Conservation (phyloP, 2,797 vertebrate genomes). For the Rhinophrynus dorsalis region DNA sequence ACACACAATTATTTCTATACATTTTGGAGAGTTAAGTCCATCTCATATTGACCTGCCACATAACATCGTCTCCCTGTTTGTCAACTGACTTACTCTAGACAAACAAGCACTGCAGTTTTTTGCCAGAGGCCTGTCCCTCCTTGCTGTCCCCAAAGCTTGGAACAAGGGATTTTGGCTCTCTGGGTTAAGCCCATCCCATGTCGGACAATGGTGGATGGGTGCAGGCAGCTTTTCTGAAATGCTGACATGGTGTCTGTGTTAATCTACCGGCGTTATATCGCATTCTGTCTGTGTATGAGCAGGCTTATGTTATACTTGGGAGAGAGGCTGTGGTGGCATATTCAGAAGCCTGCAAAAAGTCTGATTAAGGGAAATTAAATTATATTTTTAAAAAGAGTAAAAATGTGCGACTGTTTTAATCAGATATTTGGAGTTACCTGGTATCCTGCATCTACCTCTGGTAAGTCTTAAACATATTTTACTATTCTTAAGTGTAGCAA, state of each 20-base stretch:
- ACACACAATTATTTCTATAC: background rate
- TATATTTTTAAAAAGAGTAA: constrained; percentile 54
- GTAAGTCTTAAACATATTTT: constrained; percentile 60
- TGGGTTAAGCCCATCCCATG: constrained; percentile 64
- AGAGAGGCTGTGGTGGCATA: constrained; percentile 20
- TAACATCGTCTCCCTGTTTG: constrained; percentile 22
- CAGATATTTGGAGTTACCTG: constrained; percentile 77
- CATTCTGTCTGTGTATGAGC: constrained; percentile 39
- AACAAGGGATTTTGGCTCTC: constrained; percentile 64
- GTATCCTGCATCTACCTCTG: constrained; percentile 71
- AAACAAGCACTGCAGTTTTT: constrained; percentile 47
- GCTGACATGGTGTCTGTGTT: constrained; percentile 72
- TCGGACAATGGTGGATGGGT: constrained; percentile 68
- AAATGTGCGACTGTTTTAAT: constrained; percentile 81
- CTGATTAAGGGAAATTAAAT: constrained; percentile 50
- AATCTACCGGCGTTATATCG: constrained; percentile 64
- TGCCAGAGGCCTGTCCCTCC: constrained; percentile 54
- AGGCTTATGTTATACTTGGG: constrained; percentile 35
- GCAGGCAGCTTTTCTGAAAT: constrained; percentile 64
- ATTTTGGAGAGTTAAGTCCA: background rate
- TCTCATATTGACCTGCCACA: constrained; percentile 25
- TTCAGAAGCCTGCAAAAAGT: constrained; percentile 5
- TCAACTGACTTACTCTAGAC: constrained; percentile 18
- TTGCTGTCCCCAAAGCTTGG: constrained; percentile 65
- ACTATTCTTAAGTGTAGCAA: background rate